Evolutionary conservation across 2,113 vertebrate genomes (phyloP), one percentile per base, ranked within the genome.

Genomic region (Solenodon paradoxus): DNA sequence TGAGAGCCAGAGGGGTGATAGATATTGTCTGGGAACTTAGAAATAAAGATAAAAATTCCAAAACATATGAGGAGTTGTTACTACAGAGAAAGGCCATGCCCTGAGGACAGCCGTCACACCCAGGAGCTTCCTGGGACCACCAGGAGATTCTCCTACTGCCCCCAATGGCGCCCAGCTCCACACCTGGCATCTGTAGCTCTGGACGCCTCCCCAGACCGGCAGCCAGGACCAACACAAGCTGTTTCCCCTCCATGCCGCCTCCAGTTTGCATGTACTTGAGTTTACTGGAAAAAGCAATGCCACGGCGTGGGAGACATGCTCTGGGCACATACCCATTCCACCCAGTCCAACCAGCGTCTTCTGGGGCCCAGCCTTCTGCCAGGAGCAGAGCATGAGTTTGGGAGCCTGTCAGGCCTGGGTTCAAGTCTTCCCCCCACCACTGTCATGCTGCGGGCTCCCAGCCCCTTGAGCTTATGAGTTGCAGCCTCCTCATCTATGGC

Each of bases 271-370:
- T 55, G 90, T 71, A 49, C 61, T 66, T 0, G 1, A 40, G 61
- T 22, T 83, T 68, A 61, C 68, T 92, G 57, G 74, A 80, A 92
- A 94, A 82, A 75, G 61, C 84, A 74, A 61, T 26, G 5, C 84
- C 79, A 19, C 40, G 1, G 69, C 45, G 45, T 32, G 42, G 59
- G 35, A 89, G 92, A 78, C 55, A n/a, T 3, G 22, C 6, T 22
- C 87, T 78, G 47, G 64, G 68, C 10, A 0, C 15, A 9, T 7
- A 38, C 47, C 72, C 63, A 7, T 5, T 38, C 72, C 7, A 40
- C 45, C 59, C 61, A n/a, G 57, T 40, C 55, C 77, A 47, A n/a
- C 30, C 68, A 93, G 7, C 8, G 57, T 75, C 53, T 16, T 77
- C 53, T 28, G 63, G 53, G 55, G 47, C 53, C 40, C 42, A 51